phyloP scores from a whole-genome alignment of 35 echinoderm and acorn worm genomes.

The Apostichopus parvimensis region DNA sequence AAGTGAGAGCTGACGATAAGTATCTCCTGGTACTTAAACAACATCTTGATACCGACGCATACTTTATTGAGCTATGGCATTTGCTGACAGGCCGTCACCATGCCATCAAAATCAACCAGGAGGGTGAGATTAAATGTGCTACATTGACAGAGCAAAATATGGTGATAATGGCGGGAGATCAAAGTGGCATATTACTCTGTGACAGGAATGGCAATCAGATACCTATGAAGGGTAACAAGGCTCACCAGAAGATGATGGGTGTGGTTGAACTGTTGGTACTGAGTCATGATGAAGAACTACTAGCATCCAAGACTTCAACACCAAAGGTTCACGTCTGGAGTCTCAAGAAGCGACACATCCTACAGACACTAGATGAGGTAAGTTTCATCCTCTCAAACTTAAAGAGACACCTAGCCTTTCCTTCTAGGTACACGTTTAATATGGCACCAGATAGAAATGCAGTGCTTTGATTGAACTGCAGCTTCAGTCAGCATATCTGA shows the following conservation, averaged over 20 bases:
- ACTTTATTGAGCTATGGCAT: slow-evolving; percentile 52
- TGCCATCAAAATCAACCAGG: slow-evolving; percentile 26
- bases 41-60: not conserved
- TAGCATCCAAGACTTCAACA: not conserved
- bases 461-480: no score
- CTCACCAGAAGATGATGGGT: not conserved
- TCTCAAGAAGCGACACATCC: not conserved
- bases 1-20: slow-evolving; percentile 35
- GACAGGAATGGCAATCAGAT: slow-evolving; percentile 25
- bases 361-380: slow-evolving; percentile 29
- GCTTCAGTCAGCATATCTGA: no score
- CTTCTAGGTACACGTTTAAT: no score
- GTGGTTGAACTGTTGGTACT: not conserved
- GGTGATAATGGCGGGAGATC: not conserved
- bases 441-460: no score
- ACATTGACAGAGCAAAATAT: slow-evolving; percentile 38
- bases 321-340: not conserved
- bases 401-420: not conserved
- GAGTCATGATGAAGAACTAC: slow-evolving; percentile 13
- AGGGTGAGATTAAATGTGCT: slow-evolving; percentile 13
- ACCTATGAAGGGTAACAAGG: not conserved
- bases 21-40: slow-evolving; percentile 44
- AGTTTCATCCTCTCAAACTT: not conserved
- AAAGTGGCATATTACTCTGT: not conserved
- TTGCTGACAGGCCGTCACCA: slow-evolving; percentile 6